Base-by-base conservation (phyloP, 2,888 invertebrate genomes). In the Drosophila lacicola region DNA sequence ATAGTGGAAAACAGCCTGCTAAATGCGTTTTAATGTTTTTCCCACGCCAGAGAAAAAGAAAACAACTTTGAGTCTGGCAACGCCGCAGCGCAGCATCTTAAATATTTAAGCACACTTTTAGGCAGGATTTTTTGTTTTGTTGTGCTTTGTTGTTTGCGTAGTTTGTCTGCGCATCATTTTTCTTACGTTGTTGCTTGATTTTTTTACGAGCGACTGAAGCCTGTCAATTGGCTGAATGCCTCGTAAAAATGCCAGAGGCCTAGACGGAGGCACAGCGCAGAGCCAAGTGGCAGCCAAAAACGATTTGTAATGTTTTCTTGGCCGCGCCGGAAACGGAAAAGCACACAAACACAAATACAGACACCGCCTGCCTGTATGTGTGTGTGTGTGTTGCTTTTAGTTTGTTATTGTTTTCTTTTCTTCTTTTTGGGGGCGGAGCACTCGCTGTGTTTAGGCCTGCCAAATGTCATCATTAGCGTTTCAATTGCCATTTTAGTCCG, bases 201-300 rank as follows among this genome's bases (percentile, higher is more conserved):
- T 77, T 75, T 86, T 86, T 88, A 86, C 87, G 85, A 88, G 87
- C 89, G 85, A 85, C 70, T 78, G 87, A 88, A 84, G 88, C 85
- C 90, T 88, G 88, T 88, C 88, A 88, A 88, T 88, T 88, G 90
- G 89, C 87, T 89, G 88, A 86, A 89, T 88, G 87, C 88, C 88
- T 88, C 87, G 80, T 76, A 88, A 89, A 89, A 86, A 81, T 87
- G 86, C 76, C 83, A 78, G 74, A 84, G 86, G 88, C 81, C 83
- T 77, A 82, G 80, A 67, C 61, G 56, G 46, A 54, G 55, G 54
- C 51, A n/a, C 39, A 63, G 45, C 42, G 58, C 63, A 37, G 39
- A 49, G 47, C 50, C 41, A 67, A 75, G 62, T 65, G 70, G 51
- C 77, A 78, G 70, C 80, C 80, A 70, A 80, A 81, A 88, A 84